phyloP scores from a whole-genome alignment of 2,113 vertebrate species.

The Anser brachyrhynchus region DNA sequence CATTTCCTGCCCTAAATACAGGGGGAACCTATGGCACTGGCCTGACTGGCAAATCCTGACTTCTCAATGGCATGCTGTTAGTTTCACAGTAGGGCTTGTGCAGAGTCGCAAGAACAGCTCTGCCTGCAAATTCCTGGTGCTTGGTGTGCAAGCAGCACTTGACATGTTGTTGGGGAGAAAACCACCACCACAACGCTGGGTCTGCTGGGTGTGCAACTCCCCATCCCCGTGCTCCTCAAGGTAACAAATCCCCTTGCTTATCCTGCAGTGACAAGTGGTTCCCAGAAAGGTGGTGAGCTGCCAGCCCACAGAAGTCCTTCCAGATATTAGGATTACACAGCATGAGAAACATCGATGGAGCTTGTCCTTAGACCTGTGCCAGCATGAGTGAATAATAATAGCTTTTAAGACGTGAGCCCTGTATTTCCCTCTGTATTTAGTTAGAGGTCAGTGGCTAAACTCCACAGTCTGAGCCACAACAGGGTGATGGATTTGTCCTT shows the following conservation, averaged over 20 bases:
- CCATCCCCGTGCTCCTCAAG: background rate
- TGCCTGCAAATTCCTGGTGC: background rate
- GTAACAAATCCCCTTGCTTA: background rate
- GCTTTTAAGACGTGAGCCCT: background rate
- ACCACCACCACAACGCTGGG: accelerated
- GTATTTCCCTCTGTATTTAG: background rate
- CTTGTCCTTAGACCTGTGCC: background rate
- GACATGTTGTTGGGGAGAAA: background rate
- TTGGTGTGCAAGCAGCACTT: background rate
- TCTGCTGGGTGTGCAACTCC: background rate
- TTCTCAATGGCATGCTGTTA: background rate
- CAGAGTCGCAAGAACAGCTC: background rate
- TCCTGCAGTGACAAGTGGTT: background rate
- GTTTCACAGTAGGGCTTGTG: background rate
- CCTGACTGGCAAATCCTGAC: background rate
- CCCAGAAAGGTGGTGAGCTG: background rate
- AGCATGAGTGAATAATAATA: background rate
- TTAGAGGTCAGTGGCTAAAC: background rate
- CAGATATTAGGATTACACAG: background rate
- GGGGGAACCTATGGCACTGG: background rate
- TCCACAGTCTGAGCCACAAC: background rate
- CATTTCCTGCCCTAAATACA: background rate
- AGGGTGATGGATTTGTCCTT: background rate
- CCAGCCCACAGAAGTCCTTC: background rate
- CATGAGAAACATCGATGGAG: accelerated